These are phyloP conservation scores for Paraescarpia echinospica DNA, from an alignment of 1,140 invertebrate species.

Conservation along the genomic window DNA sequence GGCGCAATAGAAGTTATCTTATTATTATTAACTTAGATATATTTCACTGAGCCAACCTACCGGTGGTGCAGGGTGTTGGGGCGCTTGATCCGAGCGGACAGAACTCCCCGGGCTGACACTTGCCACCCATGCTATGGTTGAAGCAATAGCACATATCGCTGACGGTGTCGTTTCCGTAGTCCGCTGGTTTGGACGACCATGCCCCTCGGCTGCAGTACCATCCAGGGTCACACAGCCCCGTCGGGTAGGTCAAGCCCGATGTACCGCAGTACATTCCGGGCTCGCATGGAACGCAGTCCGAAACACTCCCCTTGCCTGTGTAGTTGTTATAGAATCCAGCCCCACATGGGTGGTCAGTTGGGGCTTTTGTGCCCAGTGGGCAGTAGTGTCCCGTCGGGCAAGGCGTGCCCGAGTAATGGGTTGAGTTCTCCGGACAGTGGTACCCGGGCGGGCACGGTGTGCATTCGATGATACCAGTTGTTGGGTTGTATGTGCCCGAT, in stretches of 20 bases:
- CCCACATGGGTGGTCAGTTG: slow-evolving; percentile 46
- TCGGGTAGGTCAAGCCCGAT: slow-evolving; percentile 38
- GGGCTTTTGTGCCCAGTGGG: slow-evolving; percentile 43
- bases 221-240: slow-evolving; percentile 45
- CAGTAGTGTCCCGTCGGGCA: slow-evolving; percentile 52
- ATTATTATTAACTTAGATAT: too few species aligned
- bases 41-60: slow-evolving; percentile 32
- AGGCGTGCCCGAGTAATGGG: slow-evolving; percentile 38
- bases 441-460: slow-evolving; percentile 45
- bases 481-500: slow-evolving; percentile 48
- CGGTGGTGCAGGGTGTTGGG: slow-evolving; percentile 40
- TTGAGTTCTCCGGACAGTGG: slow-evolving; percentile 52
- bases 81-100: slow-evolving; percentile 45
- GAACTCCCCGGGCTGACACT: slow-evolving; percentile 49
- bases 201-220: slow-evolving; percentile 52
- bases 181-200: slow-evolving; percentile 42
- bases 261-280: slow-evolving; percentile 48
- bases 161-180: slow-evolving; percentile 38
- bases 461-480: slow-evolving; percentile 40
- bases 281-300: slow-evolving; percentile 46
- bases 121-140: slow-evolving; percentile 43
- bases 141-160: slow-evolving; percentile 37
- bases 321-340: slow-evolving; percentile 46
- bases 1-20: too few species aligned
- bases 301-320: slow-evolving; percentile 38